phyloP scores from a whole-genome alignment of 2,797 vertebrate species.

The Enteromius anoplus region DNA sequence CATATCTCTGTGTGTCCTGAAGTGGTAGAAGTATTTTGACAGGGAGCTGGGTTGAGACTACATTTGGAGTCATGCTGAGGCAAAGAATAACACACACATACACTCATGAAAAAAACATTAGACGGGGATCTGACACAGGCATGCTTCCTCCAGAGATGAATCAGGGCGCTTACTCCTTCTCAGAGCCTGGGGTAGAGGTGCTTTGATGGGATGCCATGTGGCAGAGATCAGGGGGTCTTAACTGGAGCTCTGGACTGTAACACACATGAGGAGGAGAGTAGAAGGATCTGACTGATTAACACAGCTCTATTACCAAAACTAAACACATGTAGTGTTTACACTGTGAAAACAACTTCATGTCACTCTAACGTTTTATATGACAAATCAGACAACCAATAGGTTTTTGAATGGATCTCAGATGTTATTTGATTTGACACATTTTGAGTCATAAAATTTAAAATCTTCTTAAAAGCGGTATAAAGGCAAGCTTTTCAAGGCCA shows the following conservation, averaged over 20 bases:
- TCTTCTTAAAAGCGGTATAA: not conserved
- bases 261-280: conserved; percentile 71
- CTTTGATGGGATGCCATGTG: conserved; percentile 83
- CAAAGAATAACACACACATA: conserved; percentile 64
- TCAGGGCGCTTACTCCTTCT: conserved; percentile 66
- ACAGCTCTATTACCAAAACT: conserved; percentile 66
- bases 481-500: not conserved
- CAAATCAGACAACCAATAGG: not conserved
- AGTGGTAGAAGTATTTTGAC: conserved; percentile 50
- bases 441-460: not conserved
- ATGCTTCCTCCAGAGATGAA: conserved; percentile 69
- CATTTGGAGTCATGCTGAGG: conserved; percentile 55
- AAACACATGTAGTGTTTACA: not conserved
- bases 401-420: not conserved
- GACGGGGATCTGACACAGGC: conserved; percentile 70
- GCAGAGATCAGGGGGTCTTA: conserved; percentile 80
- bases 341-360: not conserved
- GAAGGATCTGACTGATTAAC: conserved; percentile 77
- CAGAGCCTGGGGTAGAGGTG: conserved; percentile 71
- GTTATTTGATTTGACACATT: not conserved
- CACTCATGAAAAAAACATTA: conserved; percentile 66
- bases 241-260: conserved; percentile 78
- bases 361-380: not conserved
- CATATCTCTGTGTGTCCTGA: conserved; percentile 31
- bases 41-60: conserved; percentile 58